Base-by-base conservation (phyloP, 1,140 invertebrate genomes). In the Amphibalanus amphitrite region DNA sequence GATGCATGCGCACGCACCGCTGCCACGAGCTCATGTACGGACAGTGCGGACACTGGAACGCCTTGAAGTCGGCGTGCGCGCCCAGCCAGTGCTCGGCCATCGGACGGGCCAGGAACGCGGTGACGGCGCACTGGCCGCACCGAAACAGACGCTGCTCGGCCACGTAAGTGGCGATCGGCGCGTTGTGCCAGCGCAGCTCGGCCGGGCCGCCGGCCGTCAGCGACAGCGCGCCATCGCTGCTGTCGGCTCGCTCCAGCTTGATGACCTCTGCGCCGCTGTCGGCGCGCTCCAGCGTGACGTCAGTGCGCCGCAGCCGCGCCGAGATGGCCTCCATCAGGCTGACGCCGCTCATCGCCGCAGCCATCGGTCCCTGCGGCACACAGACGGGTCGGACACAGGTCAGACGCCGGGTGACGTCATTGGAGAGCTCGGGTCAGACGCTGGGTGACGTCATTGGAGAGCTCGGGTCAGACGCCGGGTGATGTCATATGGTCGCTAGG, bases 11-110 rank as follows among this genome's bases (percentile, higher is more conserved):
- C 40, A 89, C 87, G 79, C 87, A 88, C 64, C 87, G 83, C 73
- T 87, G 87, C 88, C 88, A 89, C 23, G 87, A 86, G 76, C 86
- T 87, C 69, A 86, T 86, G 78, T 89, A 89, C 8, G 88, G 83
- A 83, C 90, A 86, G 72, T 86, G 82, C 71, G 87, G 84, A 81
- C 88, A 87, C 79, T 87, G 82, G 82, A 90, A 89, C 65, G 88
- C 87, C 72, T 87, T 82, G 33, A 88, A 81, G 79, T 88, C 86
- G 25, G 88, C 89, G 79, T 92, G 90, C 13, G 89, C 86, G 40
- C 90, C 90, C 33, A 91, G 82, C 84, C 90, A 93, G 78, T 92
- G 90, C 77, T 92, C 90, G 0, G 89, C 90, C 4, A 91, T 85
- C 23, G n/a, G 65, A 20, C 90, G 83, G 23, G 88, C 87, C 29